These are phyloP conservation scores for Cuculus canorus DNA, from an alignment of 2,797 vertebrate species.

Conservation along the genomic window DNA sequence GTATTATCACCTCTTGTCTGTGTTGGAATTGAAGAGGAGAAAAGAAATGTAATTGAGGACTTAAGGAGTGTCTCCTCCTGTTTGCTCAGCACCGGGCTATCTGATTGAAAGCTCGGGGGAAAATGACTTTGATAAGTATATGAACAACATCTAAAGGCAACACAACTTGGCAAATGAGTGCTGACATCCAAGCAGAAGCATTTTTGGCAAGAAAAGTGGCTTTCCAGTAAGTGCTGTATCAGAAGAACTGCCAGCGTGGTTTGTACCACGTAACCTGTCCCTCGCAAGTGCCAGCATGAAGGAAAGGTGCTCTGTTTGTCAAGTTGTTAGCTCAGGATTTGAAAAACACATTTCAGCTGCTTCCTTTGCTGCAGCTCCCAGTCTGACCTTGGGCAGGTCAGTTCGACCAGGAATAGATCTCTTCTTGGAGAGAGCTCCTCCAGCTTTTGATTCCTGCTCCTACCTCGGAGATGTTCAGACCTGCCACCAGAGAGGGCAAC, in stretches of 20 bases:
- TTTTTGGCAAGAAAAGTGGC: background rate
- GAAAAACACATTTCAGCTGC: background rate
- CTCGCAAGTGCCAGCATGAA: background rate
- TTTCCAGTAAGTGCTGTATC: background rate
- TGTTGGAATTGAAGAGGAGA: conserved; percentile 57
- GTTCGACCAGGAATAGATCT: fast-evolving
- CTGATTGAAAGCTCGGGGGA: background rate
- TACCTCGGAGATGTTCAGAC: background rate
- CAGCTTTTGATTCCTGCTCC: background rate
- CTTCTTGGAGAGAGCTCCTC: background rate
- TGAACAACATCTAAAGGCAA: conserved; percentile 1
- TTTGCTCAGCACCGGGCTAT: conserved; percentile 14
- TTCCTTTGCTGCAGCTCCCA: background rate
- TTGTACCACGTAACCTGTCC: background rate
- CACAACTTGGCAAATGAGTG: background rate
- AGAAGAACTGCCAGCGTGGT: background rate
- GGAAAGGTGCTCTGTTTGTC: background rate
- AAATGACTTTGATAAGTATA: conserved; percentile 48
- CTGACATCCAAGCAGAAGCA: background rate
- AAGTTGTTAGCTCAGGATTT: background rate
- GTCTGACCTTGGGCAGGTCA: background rate
- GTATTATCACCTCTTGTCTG: conserved; percentile 65
- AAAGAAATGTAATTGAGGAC: conserved; percentile 61
- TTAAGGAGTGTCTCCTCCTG: conserved; percentile 45
- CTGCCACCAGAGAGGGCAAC: fast-evolving